These are phyloP conservation scores for Hermetia illucens DNA, from an alignment of 1,140 invertebrate genomes.

Conservation along the genomic window DNA sequence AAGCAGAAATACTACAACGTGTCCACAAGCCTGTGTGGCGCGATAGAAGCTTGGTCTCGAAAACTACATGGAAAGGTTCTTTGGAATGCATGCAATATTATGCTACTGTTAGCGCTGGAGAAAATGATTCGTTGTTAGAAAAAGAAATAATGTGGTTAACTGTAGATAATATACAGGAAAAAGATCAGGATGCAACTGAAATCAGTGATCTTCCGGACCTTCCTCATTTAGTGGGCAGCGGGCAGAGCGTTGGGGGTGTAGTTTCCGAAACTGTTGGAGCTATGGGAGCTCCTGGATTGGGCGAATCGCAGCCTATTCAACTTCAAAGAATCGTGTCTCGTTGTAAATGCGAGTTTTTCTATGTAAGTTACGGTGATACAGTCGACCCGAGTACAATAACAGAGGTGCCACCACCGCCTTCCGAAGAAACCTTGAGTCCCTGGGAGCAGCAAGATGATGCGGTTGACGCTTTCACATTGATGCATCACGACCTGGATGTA, in stretches of 20 bases:
- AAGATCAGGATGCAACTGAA: conserved; percentile 69
- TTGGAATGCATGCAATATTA: conserved; percentile 99
- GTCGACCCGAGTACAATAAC: conserved; percentile 51
- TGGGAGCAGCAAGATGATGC: conserved; percentile 70
- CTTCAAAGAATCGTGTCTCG: conserved; percentile 91
- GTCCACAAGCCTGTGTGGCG: conserved; percentile 87
- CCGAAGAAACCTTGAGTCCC: conserved; percentile 48
- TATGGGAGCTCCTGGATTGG: conserved; percentile 38
- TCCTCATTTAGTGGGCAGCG: conserved; percentile 82
- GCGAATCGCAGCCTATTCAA: conserved; percentile 37
- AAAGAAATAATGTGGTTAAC: conserved; percentile 94
- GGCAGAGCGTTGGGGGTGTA: conserved; percentile 90
- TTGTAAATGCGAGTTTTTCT: conserved; percentile 96
- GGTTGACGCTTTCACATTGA: conserved; percentile 92
- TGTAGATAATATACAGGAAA: conserved; percentile 82
- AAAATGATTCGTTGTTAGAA: conserved; percentile 51
- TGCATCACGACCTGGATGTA: conserved; percentile 96
- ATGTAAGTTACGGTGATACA: conserved; percentile 82
- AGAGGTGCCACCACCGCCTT: conserved; percentile 49
- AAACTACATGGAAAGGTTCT: conserved; percentile 89
- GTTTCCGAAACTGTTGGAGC: conserved; percentile 85
- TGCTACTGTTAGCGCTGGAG: conserved; percentile 81
- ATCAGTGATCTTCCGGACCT: conserved; percentile 68
- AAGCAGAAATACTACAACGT: conserved; percentile 83
- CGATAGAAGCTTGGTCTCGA: conserved; percentile 73